Percentiles rank a stretch among this genome's conserved stretches.
phyloP scores from a whole-genome alignment of 1,140 invertebrate species.

The Solenopsis fugax region DNA sequence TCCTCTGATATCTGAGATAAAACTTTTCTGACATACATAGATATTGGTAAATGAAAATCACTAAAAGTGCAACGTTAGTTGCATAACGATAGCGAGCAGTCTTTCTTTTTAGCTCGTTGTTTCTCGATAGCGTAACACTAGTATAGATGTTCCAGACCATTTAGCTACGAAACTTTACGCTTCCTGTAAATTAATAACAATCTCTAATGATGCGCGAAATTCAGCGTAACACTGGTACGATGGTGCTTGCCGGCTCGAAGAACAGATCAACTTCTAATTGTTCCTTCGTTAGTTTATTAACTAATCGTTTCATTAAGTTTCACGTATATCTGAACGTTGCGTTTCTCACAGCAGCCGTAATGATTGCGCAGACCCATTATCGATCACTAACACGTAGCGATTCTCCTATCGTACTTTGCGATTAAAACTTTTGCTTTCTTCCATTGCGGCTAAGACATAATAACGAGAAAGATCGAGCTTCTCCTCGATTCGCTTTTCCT shows the following conservation, averaged over 20 bases:
- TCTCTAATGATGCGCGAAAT: slow-evolving; percentile 62
- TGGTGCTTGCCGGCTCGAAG: not conserved
- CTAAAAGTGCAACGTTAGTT: slow-evolving; percentile 15
- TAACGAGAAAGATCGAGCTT: slow-evolving; percentile 37
- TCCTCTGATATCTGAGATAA: not conserved
- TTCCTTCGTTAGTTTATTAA: slow-evolving; percentile 31
- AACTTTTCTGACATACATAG: not conserved
- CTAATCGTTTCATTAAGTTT: slow-evolving; percentile 9
- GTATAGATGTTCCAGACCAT: slow-evolving; percentile 36
- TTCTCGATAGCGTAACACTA: slow-evolving; percentile 1
- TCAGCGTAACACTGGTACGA: not conserved
- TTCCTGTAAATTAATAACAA: slow-evolving; percentile 60
- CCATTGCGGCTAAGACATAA: slow-evolving; percentile 15
- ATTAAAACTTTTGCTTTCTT: slow-evolving; percentile 39
- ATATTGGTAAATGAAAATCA: slow-evolving; percentile 45
- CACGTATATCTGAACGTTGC: not conserved
- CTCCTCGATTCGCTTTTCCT: slow-evolving; percentile 20
- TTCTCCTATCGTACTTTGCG: not conserved
- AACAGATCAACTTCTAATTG: slow-evolving; percentile 53
- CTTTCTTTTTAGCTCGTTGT: slow-evolving; percentile 10
- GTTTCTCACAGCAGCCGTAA: not conserved
- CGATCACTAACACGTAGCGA: not conserved
- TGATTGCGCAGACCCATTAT: not conserved
- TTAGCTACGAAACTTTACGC: slow-evolving; percentile 47
- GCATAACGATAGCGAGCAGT: not conserved